A percentile compares a stretch with the other conserved stretches of the same genome.
phyloP scores from a whole-genome alignment of 2,797 vertebrate species.

The Cottoperca gobio region DNA sequence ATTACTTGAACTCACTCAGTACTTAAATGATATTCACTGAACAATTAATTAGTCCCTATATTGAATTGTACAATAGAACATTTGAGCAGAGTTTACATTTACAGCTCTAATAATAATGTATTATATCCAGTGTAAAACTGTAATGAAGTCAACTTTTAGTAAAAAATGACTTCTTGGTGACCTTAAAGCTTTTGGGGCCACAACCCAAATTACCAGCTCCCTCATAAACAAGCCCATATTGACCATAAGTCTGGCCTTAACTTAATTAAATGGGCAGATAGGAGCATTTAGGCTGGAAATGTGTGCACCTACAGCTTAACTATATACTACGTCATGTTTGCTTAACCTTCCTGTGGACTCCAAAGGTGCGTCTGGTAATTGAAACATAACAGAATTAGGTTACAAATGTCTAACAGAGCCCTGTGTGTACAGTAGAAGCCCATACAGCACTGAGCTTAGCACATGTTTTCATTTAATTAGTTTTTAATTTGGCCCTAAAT shows the following conservation, averaged over 20 bases:
- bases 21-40: conserved; percentile 2
- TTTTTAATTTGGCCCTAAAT: conserved; percentile 83
- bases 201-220: conserved; percentile 57
- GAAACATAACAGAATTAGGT: conserved; percentile 88
- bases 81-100: conserved; percentile 42
- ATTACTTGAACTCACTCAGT: not conserved
- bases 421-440: conserved; percentile 81
- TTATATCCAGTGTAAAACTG: conserved; percentile 32
- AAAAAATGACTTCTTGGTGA: conserved; percentile 68
- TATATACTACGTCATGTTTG: conserved; percentile 80
- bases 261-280: conserved; percentile 80
- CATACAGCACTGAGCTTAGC: conserved; percentile 78
- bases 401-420: conserved; percentile 85
- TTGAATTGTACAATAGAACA: not conserved
- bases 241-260: conserved; percentile 69
- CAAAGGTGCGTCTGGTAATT: conserved; percentile 85
- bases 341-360: conserved; percentile 85
- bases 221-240: conserved; percentile 73
- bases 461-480: conserved; percentile 88
- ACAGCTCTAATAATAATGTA: conserved; percentile 40
- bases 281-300: conserved; percentile 72
- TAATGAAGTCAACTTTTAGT: conserved; percentile 46
- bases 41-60: conserved; percentile 8
- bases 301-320: conserved; percentile 72
- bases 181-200: conserved; percentile 50